These are phyloP conservation scores for Berghia stephanieae DNA, from an alignment of 1,140 invertebrate genomes.

Conservation along the genomic window DNA sequence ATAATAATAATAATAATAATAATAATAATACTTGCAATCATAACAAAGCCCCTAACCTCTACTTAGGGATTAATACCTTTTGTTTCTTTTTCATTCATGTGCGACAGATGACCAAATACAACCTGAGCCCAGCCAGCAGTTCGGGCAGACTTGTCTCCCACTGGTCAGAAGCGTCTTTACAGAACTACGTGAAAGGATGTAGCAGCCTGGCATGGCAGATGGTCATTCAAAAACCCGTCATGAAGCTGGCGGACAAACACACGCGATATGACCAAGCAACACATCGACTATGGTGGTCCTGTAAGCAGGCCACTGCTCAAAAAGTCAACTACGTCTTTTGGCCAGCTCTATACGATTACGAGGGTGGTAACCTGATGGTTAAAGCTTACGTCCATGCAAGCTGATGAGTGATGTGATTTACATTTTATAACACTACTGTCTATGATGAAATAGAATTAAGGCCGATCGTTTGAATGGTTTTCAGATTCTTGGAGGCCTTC, in stretches of 20 bases:
- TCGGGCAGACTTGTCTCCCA: too few species aligned
- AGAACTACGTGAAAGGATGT: slow-evolving; percentile 43
- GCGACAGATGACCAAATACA: slow-evolving; percentile 36
- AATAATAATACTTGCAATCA: too few species aligned
- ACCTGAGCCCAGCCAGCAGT: slow-evolving; percentile 26
- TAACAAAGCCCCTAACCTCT: too few species aligned
- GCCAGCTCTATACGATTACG: slow-evolving; percentile 58
- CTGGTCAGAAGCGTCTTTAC: slow-evolving; percentile 39
- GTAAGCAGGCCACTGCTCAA: slow-evolving; percentile 47
- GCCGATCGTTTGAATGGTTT: too few species aligned
- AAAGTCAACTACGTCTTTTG: slow-evolving; percentile 56
- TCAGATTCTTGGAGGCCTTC: too few species aligned
- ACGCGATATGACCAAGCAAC: slow-evolving; percentile 50
- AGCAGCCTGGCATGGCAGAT: slow-evolving; percentile 57
- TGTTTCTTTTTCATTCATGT: neutral
- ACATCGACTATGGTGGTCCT: slow-evolving; percentile 62
- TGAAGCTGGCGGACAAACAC: slow-evolving; percentile 46
- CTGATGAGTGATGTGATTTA: too few species aligned
- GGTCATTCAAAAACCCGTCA: slow-evolving; percentile 57
- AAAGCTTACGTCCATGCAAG: slow-evolving; percentile 59
- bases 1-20: neutral
- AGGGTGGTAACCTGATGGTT: slow-evolving; percentile 55
- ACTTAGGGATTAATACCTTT: too few species aligned
- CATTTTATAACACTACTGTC: too few species aligned
- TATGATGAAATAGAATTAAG: too few species aligned